Evolutionary conservation across 2,888 invertebrate genomes (phyloP).

Genomic region (Scrobipalpa atriplicella): DNA sequence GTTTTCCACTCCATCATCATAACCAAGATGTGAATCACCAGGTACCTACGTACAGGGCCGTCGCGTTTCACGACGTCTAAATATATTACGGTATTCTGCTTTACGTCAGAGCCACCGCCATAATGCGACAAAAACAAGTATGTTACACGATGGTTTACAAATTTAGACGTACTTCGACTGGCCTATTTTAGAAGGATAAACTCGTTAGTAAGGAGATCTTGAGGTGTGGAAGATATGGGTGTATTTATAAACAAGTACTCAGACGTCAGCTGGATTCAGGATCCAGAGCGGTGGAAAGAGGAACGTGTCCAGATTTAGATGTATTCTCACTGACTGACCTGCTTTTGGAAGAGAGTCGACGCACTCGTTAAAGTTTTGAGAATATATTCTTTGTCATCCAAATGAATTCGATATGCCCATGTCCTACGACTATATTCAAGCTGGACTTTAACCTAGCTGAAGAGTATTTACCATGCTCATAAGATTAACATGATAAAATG

Average conservation of each 20-base stretch:
- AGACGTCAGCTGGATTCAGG: constrained; percentile 12
- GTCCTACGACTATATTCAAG: too few species aligned
- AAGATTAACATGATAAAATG: too few species aligned
- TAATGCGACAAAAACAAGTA: constrained; percentile 29
- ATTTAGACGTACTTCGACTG: constrained; percentile 18
- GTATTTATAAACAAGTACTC: constrained; percentile 16
- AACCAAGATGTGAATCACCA: constrained; percentile 24
- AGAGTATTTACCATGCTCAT: too few species aligned
- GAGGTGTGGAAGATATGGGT: constrained; percentile 6
- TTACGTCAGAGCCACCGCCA: constrained; percentile 21
- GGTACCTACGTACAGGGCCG: constrained; percentile 19
- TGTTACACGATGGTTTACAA: constrained; percentile 13
- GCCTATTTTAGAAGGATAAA: constrained; percentile 21
- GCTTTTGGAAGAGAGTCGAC: not conserved
- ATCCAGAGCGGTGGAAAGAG: not conserved
- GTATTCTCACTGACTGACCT: constrained; percentile 1
- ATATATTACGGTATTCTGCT: constrained; percentile 17
- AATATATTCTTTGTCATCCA: not conserved
- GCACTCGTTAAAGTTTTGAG: not conserved
- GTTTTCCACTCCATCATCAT: constrained; percentile 9
- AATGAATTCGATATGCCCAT: too few species aligned
- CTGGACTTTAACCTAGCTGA: too few species aligned
- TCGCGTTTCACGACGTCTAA: constrained; percentile 14
- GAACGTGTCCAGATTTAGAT: not conserved
- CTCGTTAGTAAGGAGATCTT: constrained; percentile 5